A percentile compares a stretch with the other conserved stretches of the same genome.
Conservation (phyloP, 2,797 vertebrate genomes). For the Danio jaintianensis region DNA sequence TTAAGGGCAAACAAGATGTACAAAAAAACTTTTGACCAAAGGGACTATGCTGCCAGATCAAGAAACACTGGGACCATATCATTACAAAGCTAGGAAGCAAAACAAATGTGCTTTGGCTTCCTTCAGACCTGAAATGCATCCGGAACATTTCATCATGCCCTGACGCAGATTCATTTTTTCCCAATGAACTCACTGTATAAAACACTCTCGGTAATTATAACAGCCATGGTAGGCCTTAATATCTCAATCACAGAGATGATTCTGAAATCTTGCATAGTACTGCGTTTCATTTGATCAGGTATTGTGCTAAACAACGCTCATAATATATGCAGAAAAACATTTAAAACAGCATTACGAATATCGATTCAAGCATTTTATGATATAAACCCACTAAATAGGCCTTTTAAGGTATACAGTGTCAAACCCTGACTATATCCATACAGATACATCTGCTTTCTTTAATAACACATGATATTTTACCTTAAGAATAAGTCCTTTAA, state of each 20-base stretch:
- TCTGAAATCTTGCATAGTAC: constrained; percentile 64
- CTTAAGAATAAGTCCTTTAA: not conserved
- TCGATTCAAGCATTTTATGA: constrained; percentile 52
- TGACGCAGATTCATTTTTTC: constrained; percentile 46
- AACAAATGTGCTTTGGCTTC: constrained; percentile 52
- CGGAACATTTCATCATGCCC: constrained; percentile 48
- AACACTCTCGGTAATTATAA: constrained; percentile 40
- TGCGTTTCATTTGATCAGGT: constrained; percentile 39
- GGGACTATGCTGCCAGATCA: constrained; percentile 7
- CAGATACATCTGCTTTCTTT: constrained; percentile 7
- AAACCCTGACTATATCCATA: constrained; percentile 40
- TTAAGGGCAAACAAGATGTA: not conserved
- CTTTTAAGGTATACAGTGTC: constrained; percentile 65
- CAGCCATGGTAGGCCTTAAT: constrained; percentile 33
- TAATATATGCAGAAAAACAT: constrained; percentile 25
- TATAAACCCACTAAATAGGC: constrained; percentile 60
- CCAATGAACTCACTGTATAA: constrained; percentile 42
- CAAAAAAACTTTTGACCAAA: not conserved
- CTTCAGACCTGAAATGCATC: constrained; percentile 48
- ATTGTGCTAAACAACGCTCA: constrained; percentile 46
- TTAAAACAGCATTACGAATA: constrained; percentile 40
- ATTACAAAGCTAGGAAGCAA: constrained; percentile 28
- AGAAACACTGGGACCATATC: constrained; percentile 15
- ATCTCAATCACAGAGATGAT: constrained; percentile 32
- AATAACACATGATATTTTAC: not conserved